Percentiles rank a stretch among this genome's conserved stretches.
phyloP scores from a whole-genome alignment of 1,140 invertebrate species.

The Zophobas atratus region DNA sequence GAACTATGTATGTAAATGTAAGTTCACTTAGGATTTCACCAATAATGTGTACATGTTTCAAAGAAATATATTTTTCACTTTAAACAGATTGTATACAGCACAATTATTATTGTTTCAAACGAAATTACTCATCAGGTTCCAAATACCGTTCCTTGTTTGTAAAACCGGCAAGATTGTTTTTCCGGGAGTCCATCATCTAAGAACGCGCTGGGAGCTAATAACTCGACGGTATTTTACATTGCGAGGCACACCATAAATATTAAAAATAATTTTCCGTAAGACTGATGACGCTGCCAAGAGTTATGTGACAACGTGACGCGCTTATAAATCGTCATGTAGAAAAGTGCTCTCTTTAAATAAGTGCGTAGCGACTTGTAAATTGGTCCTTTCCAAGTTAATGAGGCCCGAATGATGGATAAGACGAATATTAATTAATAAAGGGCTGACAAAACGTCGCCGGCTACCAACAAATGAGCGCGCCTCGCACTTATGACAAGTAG shows the following conservation, averaged over 20 bases:
- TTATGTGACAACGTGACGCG: constrained; percentile 53
- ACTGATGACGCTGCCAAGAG: constrained; percentile 46
- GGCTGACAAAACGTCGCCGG: constrained; percentile 56
- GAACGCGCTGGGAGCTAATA: constrained; percentile 52
- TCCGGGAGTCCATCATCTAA: constrained; percentile 18
- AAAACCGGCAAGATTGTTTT: neutral
- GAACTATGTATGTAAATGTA: too few species aligned
- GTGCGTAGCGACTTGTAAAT: constrained; percentile 60
- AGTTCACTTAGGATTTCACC: too few species aligned
- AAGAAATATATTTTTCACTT: too few species aligned
- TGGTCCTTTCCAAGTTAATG: constrained; percentile 61
- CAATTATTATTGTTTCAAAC: too few species aligned
- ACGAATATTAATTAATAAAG: constrained; percentile 62
- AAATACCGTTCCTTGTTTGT: neutral
- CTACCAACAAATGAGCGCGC: constrained; percentile 59
- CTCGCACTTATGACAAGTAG: constrained; percentile 62
- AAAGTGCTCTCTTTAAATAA: constrained; percentile 58
- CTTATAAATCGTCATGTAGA: constrained; percentile 58
- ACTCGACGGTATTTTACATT: constrained; percentile 46
- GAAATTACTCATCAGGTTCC: too few species aligned
- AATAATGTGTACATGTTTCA: too few species aligned
- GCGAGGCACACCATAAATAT: constrained; percentile 54
- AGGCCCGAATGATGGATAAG: constrained; percentile 58
- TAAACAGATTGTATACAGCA: too few species aligned
- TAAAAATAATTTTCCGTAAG: constrained; percentile 56